These are phyloP conservation scores for Lysandra bellargus DNA, from an alignment of 2,888 invertebrate species.

Conservation along the genomic window DNA sequence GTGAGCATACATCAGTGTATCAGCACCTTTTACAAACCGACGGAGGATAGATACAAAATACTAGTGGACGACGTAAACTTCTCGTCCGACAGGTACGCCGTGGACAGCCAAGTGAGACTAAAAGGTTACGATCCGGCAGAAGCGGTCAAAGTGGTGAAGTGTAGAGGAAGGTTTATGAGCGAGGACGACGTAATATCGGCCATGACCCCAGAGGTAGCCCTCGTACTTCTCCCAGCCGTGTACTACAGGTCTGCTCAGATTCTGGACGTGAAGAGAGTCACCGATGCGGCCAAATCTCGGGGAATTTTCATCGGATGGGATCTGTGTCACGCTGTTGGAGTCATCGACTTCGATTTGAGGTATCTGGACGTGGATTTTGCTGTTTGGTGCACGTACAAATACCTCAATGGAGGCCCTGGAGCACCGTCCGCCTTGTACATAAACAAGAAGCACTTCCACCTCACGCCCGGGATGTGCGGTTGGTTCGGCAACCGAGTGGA, in stretches of 20 bases:
- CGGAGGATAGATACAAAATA: constrained; percentile 58
- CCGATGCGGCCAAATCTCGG: constrained; percentile 55
- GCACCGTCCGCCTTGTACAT: constrained; percentile 60
- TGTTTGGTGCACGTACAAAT: constrained; percentile 72
- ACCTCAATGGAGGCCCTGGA: constrained; percentile 69
- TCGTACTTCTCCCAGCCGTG: constrained; percentile 59
- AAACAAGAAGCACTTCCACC: constrained; percentile 60
- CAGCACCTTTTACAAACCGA: constrained; percentile 66
- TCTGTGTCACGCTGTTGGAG: constrained; percentile 63
- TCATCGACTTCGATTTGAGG: constrained; percentile 60
- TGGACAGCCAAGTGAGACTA: constrained; percentile 64
- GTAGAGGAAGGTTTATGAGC: constrained; percentile 51
- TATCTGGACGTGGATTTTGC: constrained; percentile 65
- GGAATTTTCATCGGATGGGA: constrained; percentile 68
- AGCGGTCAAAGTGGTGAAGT: constrained; percentile 63
- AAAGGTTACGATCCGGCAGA: constrained; percentile 59
- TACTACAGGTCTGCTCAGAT: constrained; percentile 65
- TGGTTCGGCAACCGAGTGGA: constrained; percentile 65
- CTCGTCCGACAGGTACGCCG: constrained; percentile 66
- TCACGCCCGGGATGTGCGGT: constrained; percentile 60
- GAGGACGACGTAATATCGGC: constrained; percentile 63
- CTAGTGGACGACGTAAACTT: constrained; percentile 67
- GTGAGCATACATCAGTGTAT: constrained; percentile 63
- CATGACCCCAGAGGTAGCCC: constrained; percentile 64
- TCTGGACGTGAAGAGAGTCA: constrained; percentile 61